Evolutionary conservation across 2,113 vertebrate genomes (phyloP).

Genomic region (Actenoides hombroni): DNA sequence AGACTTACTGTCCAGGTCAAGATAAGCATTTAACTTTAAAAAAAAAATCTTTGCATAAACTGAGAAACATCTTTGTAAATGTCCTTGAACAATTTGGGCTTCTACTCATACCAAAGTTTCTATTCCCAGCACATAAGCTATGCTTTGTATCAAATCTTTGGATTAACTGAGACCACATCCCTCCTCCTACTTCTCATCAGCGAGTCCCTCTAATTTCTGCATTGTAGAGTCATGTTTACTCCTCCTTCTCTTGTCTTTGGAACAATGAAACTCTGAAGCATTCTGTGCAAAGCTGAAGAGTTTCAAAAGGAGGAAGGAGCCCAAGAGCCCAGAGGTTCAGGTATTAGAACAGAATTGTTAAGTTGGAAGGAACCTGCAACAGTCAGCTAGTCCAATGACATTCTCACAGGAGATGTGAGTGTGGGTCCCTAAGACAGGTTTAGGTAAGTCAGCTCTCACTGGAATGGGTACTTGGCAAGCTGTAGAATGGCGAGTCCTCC

Average conservation of each 20-base stretch:
- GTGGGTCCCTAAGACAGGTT: neutral
- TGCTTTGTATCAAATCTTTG: neutral
- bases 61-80: neutral
- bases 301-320: neutral
- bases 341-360: neutral
- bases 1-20: neutral
- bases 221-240: neutral
- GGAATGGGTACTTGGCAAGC: neutral
- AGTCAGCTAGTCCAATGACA: neutral
- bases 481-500: neutral
- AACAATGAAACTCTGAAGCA: neutral
- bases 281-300: neutral
- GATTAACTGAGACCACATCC: fast-evolving
- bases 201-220: neutral
- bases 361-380: neutral
- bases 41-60: neutral
- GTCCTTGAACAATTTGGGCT: neutral
- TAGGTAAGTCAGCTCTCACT: neutral
- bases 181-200: neutral
- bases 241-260: neutral
- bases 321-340: neutral
- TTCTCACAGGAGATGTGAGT: neutral
- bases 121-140: neutral
- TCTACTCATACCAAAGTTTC: neutral
- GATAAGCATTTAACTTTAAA: neutral